These are phyloP conservation scores for Lepidocyrtinus sp. DNA, from an alignment of 2,888 invertebrate species.

Conservation along the genomic window DNA sequence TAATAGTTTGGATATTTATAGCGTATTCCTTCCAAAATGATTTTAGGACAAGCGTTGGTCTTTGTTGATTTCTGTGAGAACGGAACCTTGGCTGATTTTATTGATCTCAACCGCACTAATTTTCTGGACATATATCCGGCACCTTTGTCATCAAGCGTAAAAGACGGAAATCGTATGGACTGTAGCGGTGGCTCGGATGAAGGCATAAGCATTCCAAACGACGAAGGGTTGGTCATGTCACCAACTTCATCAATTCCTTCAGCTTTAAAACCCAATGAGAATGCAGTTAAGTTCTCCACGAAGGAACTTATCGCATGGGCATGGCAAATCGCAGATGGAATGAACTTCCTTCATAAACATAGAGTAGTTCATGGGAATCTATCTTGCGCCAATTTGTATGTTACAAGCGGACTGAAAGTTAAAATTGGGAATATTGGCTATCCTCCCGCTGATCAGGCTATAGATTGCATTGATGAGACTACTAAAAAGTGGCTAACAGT, in stretches of 20 bases:
- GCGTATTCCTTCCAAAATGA: too few relatives aligned
- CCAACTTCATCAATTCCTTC: not conserved
- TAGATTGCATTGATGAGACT: slow-evolving; percentile 15
- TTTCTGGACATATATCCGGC: slow-evolving; percentile 19
- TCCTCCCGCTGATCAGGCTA: slow-evolving; percentile 19
- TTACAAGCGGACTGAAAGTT: slow-evolving; percentile 31
- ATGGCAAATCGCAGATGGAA: slow-evolving; percentile 44
- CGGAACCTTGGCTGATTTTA: slow-evolving; percentile 39
- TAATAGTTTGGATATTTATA: too few relatives aligned
- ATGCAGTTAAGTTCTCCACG: not conserved
- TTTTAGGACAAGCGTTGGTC: slow-evolving; percentile 31
- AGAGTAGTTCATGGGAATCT: slow-evolving; percentile 44
- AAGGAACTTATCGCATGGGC: slow-evolving; percentile 36
- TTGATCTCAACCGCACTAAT: slow-evolving; percentile 46
- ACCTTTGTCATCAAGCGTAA: not conserved
- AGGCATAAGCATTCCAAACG: not conserved
- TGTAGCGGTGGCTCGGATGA: not conserved
- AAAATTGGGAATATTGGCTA: slow-evolving; percentile 51
- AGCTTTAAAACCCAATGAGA: not conserved
- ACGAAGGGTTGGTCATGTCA: not conserved
- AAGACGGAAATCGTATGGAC: not conserved
- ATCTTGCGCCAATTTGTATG: slow-evolving; percentile 35
- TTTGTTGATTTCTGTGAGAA: slow-evolving; percentile 44
- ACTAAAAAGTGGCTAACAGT: slow-evolving; percentile 36
- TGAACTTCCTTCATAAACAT: slow-evolving; percentile 50